Percentiles rank a stretch among this genome's conserved stretches.
phyloP scores from a whole-genome alignment of 2,797 vertebrate species.

The Hyperoplus lanceolatus region DNA sequence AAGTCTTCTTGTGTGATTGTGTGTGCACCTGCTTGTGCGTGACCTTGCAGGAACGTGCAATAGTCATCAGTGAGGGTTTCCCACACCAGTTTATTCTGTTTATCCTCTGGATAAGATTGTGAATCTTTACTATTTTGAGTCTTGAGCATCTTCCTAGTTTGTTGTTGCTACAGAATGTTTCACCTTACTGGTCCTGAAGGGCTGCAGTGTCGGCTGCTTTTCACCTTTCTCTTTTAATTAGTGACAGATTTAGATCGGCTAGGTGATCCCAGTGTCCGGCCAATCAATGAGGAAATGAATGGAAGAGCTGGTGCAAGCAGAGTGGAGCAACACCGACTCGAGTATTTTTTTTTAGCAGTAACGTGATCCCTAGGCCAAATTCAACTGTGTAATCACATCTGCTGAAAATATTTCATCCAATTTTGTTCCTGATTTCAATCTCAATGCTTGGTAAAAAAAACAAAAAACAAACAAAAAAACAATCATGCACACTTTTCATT shows the following conservation, averaged over 20 bases:
- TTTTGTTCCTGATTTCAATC: constrained; percentile 67
- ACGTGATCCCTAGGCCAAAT: constrained; percentile 42
- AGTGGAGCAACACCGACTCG: constrained; percentile 45
- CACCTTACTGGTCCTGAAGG: constrained; percentile 75
- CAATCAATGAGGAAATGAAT: constrained; percentile 82
- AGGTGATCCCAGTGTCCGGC: constrained; percentile 80
- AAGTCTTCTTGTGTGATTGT: not conserved
- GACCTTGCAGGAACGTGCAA: constrained; percentile 62
- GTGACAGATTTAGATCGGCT: constrained; percentile 83
- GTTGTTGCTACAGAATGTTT: constrained; percentile 69
- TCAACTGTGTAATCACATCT: constrained; percentile 47
- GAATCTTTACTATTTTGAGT: constrained; percentile 64
- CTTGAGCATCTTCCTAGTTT: constrained; percentile 57
- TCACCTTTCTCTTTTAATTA: constrained; percentile 83
- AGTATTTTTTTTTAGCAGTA: constrained; percentile 28
- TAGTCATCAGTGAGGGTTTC: constrained; percentile 65
- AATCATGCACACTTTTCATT: constrained; percentile 64
- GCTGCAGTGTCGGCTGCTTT: constrained; percentile 76
- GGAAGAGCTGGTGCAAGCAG: constrained; percentile 68
- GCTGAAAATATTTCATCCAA: constrained; percentile 58
- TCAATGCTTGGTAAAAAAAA: constrained; percentile 38
- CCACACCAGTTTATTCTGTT: constrained; percentile 70
- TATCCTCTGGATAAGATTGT: constrained; percentile 70
- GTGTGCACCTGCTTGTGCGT: constrained; percentile 28
- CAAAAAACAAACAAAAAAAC: constrained; percentile 14